These are phyloP conservation scores for Formica aserva DNA, from an alignment of 2,888 invertebrate species.

Conservation along the genomic window DNA sequence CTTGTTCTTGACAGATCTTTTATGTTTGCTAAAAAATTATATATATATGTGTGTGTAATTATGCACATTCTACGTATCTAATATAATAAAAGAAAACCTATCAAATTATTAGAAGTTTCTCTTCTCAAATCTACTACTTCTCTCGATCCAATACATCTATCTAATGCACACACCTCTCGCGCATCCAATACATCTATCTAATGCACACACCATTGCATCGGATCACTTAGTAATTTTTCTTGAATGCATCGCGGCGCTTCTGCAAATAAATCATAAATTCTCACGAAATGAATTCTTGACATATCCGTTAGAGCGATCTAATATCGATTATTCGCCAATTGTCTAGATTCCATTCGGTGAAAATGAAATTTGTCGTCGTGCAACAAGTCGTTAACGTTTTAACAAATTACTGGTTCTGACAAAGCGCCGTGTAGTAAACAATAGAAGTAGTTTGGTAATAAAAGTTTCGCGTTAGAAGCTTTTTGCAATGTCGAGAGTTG, in stretches of 20 bases:
- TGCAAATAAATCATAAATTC: conserved; percentile 25
- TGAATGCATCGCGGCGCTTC: background rate
- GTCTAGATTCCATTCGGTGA: background rate
- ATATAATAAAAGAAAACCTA: background rate
- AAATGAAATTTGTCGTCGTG: conserved; percentile 34
- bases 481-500: conserved; percentile 23
- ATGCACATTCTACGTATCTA: background rate
- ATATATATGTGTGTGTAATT: background rate
- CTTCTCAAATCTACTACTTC: background rate
- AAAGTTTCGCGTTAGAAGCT: conserved; percentile 28
- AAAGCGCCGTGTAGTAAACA: conserved; percentile 20
- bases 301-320: background rate
- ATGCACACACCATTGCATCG: background rate
- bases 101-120: background rate
- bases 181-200: background rate
- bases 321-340: conserved; percentile 26
- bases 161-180: background rate
- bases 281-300: conserved; percentile 18
- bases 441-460: background rate
- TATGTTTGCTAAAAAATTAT: background rate
- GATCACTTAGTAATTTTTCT: conserved; percentile 10
- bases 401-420: conserved; percentile 23
- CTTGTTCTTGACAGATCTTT: background rate
- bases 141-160: background rate
- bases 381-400: conserved; percentile 49